These are phyloP conservation scores for Drosophila ficusphila DNA, from an alignment of 1,140 invertebrate genomes.

Conservation along the genomic window DNA sequence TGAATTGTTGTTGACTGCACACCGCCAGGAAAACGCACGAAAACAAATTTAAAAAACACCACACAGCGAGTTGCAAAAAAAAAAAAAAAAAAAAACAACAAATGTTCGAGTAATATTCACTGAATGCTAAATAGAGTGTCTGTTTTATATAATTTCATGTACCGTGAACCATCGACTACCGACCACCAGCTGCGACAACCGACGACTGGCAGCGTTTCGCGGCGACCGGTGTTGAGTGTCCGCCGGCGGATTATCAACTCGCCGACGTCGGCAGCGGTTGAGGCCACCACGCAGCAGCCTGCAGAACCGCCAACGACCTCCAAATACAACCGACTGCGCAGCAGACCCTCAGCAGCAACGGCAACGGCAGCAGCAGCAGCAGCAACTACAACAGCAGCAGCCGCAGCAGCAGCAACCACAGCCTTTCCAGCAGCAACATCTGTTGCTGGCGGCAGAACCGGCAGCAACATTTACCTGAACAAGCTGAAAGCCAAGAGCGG, in stretches of 20 bases:
- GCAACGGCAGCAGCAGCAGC: constrained; percentile 20
- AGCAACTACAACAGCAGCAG: constrained; percentile 7
- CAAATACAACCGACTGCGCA: constrained; percentile 60
- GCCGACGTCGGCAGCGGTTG: constrained; percentile 39
- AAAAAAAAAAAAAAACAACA: neutral
- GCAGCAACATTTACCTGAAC: constrained; percentile 51
- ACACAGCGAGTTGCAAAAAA: constrained; percentile 11
- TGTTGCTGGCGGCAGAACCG: constrained; percentile 31
- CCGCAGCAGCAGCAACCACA: constrained; percentile 12
- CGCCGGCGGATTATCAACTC: constrained; percentile 77
- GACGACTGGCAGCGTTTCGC: constrained; percentile 55
- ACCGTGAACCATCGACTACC: constrained; percentile 3
- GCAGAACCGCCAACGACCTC: constrained; percentile 57
- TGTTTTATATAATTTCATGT: constrained; percentile 52
- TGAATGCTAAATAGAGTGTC: constrained; percentile 20
- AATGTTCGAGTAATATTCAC: too few species aligned
- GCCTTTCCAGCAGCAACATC: constrained; percentile 23
- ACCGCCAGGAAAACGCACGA: constrained; percentile 44
- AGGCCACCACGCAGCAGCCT: constrained; percentile 38
- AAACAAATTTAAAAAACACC: constrained; percentile 12
- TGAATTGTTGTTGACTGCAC: constrained; percentile 69
- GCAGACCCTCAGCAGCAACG: constrained; percentile 31
- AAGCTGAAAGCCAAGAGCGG: constrained; percentile 61
- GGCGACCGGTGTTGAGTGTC: constrained; percentile 75
- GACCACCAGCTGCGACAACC: constrained; percentile 66